Evolutionary conservation across 2,797 vertebrate genomes (phyloP).

Genomic region (Tiaroga cobitis): DNA sequence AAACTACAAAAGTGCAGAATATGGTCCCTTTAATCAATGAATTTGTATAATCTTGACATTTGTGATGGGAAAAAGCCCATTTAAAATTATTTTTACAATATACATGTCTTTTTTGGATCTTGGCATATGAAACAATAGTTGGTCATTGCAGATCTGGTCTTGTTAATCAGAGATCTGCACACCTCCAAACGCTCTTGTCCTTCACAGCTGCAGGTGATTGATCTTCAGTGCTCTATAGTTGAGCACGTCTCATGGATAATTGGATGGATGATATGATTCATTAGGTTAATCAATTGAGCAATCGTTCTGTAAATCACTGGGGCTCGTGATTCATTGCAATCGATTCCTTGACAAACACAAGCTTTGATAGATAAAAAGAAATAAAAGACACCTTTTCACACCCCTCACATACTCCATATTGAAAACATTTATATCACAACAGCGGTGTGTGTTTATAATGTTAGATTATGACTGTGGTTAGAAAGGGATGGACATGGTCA

Average conservation of each 20-base stretch:
- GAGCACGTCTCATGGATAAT: constrained; percentile 66
- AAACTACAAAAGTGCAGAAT: background rate
- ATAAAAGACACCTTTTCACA: constrained; percentile 57
- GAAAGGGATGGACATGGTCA: background rate
- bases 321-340: constrained; percentile 68
- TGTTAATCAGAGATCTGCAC: constrained; percentile 35
- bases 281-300: constrained; percentile 72
- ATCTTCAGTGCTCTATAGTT: constrained; percentile 63
- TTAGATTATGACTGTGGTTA: background rate
- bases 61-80: background rate
- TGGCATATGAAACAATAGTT: constrained; percentile 8
- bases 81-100: background rate
- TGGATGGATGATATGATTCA: constrained; percentile 72
- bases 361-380: constrained; percentile 65
- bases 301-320: constrained; percentile 69
- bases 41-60: background rate
- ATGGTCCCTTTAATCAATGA: background rate
- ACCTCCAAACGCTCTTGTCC: constrained; percentile 55
- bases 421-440: constrained; percentile 50
- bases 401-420: constrained; percentile 34
- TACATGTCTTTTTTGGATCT: background rate
- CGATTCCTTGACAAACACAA: constrained; percentile 68
- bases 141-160: constrained; percentile 20
- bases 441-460: background rate
- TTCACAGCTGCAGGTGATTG: constrained; percentile 60